Evolutionary conservation across 2,113 vertebrate species (phyloP).

Genomic region (Paradisaea rubra): DNA sequence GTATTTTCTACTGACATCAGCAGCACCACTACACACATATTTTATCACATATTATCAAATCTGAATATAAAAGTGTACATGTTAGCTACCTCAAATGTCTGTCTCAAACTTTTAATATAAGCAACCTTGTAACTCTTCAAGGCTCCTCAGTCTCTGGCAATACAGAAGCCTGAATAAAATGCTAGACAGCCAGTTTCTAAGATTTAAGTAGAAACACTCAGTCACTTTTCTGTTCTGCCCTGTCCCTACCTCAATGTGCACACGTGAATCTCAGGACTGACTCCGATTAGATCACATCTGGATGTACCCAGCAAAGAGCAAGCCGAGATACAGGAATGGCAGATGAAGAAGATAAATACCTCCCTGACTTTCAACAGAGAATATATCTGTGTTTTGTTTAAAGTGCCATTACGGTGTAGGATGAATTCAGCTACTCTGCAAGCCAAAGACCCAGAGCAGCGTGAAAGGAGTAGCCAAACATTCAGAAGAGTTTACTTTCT

Average conservation of each 20-base stretch:
- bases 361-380: neutral
- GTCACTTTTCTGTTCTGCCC: neutral
- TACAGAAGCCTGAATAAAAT: neutral
- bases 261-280: neutral
- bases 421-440: neutral
- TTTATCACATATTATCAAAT: neutral
- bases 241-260: neutral
- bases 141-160: neutral
- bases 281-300: neutral
- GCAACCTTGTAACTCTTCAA: neutral
- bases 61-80: neutral
- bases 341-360: neutral
- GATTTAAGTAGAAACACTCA: neutral
- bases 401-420: neutral
- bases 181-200: neutral
- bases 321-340: neutral
- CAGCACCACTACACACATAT: neutral
- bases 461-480: neutral
- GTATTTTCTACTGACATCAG: neutral
- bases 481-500: neutral
- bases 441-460: neutral
- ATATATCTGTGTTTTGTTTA: neutral
- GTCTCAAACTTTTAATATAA: neutral
- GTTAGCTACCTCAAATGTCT: neutral
- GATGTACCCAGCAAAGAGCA: neutral